A percentile compares a stretch with the other conserved stretches of the same genome.
phyloP scores from a whole-genome alignment of 2,797 vertebrate species.

The Micrastur ruficollis region DNA sequence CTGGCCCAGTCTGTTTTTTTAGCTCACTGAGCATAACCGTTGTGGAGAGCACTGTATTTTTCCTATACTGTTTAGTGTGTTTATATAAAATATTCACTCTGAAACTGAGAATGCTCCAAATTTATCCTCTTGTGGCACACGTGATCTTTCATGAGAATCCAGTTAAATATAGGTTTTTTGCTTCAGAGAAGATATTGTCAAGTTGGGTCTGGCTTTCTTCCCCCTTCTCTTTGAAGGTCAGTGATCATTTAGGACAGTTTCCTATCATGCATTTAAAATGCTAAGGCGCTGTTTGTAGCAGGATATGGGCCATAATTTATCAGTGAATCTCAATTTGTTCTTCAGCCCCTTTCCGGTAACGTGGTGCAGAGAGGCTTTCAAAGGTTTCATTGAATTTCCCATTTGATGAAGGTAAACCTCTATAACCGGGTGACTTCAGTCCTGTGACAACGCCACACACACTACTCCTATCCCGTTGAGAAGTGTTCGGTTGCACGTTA shows the following conservation, averaged over 20 bases:
- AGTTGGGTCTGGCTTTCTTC: slow-evolving; percentile 13
- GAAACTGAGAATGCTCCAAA: slow-evolving; percentile 51
- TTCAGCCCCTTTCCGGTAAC: neutral
- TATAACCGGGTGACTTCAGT: fast-evolving
- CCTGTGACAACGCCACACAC: neutral
- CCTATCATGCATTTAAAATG: neutral
- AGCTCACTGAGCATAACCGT: slow-evolving; percentile 35
- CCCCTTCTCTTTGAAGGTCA: slow-evolving; percentile 43
- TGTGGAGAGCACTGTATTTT: slow-evolving; percentile 54
- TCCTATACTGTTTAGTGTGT: slow-evolving; percentile 30
- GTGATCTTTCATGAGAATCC: slow-evolving; percentile 15
- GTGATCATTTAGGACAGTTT: slow-evolving; percentile 46
- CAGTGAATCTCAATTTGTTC: neutral
- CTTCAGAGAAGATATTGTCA: neutral
- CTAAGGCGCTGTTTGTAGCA: neutral
- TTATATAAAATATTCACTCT: slow-evolving; percentile 63
- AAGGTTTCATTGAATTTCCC: neutral
- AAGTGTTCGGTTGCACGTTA: neutral
- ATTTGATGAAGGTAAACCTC: neutral
- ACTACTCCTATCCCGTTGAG: neutral
- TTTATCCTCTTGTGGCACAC: slow-evolving; percentile 35
- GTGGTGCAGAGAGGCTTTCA: neutral
- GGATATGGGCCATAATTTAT: neutral
- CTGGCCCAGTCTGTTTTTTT: slow-evolving; percentile 43
- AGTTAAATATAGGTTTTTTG: neutral